Base-by-base conservation (phyloP, 2,113 vertebrate genomes). In the Zosterops japonicus region DNA sequence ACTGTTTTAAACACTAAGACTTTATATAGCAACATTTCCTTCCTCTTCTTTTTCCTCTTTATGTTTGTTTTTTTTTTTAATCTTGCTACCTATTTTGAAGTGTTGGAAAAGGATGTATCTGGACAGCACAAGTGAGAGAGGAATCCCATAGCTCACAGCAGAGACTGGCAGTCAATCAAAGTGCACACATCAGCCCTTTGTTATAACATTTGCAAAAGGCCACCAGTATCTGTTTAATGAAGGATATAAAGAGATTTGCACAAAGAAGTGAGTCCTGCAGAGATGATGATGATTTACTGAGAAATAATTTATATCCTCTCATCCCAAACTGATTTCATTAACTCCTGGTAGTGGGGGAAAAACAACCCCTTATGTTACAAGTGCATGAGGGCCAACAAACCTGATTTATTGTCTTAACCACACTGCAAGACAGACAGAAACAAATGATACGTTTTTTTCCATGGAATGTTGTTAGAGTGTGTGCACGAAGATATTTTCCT, bases 381-480 rank as follows among this genome's bases (percentile, higher is more conserved):
- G 74, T 90, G 41, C 92, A 90, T 0, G 29, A 71, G 72, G 49
- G 41, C 80, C 61, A 90, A 89, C 85, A 93, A 93, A 77, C 59
- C 31, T 91, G 87, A 96, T 95, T 94, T 95, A 96, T 83, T 91
- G 70, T 76, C 83, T 69, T 60, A 83, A 80, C 71, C 59, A 87
- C 81, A 56, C 74, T 82, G 85, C 87, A 76, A 93, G 92, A 86
- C 74, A 95, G 87, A 89, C 93, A 91, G 95, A 95, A 97, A 96
- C 90, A 96, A 95, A 91, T 94, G 81, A 95, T 25, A 74, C 0
- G 0, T 49, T 94, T 95, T 95, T 97, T 96, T 95, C 93, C 95
- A 93, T 80, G 83, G 92, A 96, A 97, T 90, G 81, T 68, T 91
- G 77, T 83, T 83, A 75, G 55, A 89, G 74, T 35, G 93, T 83